These are phyloP conservation scores for Gadus chalcogrammus DNA, from an alignment of 2,113 vertebrate species.

Conservation along the genomic window DNA sequence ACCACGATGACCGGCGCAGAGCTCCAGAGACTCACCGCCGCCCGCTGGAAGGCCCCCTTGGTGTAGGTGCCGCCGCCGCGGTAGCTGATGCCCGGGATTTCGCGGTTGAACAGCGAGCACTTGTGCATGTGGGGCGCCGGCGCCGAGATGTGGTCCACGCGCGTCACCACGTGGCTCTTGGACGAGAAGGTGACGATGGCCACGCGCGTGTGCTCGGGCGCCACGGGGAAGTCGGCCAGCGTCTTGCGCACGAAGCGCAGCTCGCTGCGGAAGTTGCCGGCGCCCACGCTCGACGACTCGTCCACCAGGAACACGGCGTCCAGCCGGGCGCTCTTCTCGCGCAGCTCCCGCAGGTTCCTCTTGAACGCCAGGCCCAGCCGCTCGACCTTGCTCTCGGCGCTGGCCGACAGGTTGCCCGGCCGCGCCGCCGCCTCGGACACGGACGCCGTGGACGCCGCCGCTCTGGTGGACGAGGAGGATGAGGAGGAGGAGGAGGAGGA, in stretches of 20 bases:
- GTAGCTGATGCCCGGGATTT: conserved; percentile 94
- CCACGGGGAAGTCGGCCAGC: conserved; percentile 94
- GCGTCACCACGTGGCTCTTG: conserved; percentile 89
- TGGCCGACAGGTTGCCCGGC: conserved; percentile 68
- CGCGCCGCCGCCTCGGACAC: conserved; percentile 19
- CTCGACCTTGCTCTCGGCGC: conserved; percentile 82
- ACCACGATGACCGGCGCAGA: no score
- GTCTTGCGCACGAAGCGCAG: conserved; percentile 93
- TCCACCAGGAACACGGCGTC: conserved; percentile 97
- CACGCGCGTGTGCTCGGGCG: conserved; percentile 88
- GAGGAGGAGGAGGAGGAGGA: conserved; percentile 19
- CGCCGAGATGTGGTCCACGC: conserved; percentile 91
- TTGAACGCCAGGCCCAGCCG: conserved; percentile 88
- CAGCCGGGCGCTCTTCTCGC: conserved; percentile 81
- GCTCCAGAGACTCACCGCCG: conserved; percentile 79
- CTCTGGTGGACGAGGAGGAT: conserved; percentile 16
- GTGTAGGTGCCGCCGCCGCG: conserved; percentile 95
- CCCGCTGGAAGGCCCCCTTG: conserved; percentile 94
- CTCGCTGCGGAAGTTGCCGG: conserved; percentile 90
- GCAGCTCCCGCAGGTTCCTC: conserved; percentile 83
- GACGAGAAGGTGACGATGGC: conserved; percentile 95
- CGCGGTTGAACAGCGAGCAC: conserved; percentile 89
- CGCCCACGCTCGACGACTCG: conserved; percentile 94
- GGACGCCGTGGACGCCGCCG: conserved; percentile 8
- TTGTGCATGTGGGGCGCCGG: conserved; percentile 90